Base-by-base conservation (phyloP, 2,113 vertebrate species). In the Nesoenas mayeri region DNA sequence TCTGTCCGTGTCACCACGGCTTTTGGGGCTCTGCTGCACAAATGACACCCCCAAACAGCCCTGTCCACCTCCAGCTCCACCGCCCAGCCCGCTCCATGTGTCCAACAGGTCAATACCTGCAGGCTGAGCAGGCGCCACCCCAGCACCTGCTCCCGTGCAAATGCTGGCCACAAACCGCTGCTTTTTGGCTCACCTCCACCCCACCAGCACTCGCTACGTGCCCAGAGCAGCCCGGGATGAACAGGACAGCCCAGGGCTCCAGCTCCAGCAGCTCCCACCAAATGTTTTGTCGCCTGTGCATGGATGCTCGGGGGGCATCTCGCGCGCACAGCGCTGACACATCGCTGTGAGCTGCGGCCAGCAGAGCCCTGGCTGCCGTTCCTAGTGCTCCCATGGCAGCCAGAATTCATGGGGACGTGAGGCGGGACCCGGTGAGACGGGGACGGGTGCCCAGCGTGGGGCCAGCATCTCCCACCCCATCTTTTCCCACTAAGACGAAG, bases 221-320 rank as follows among this genome's bases (percentile, higher is more conserved):
- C 61, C 65, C 26, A 5, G 38, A 42, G 75, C 71, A 62, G 66
- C 75, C 67, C 7, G 2, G n/a, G 16, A 24, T 22, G 75, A 69
- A 34, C 0, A 11, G 51, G 25, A 28, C 51, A 28, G 25, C 26
- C 51, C 51, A 15, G 51, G 34, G 44, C 53, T 75, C 69, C 85
- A 67, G 61, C 65, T 47, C 18, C 18, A 50, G 69, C 42, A 50
- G 60, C 69, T 60, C 65, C 48, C 57, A 75, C 42, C 62, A 36
- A 73, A 28, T 2, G 4, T 34, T 77, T 18, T 2, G 1, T 40
- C 0, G 6, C 42, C 44, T 8, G 34, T 0, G 0, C 18, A 50
- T 19, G 2, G 8, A 7, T 0, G 0, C 54, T 60, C 1, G 0
- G 71, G 72, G 75, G 6, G 75, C 56, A 25, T 72, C 72, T 73